A percentile compares a stretch with the other conserved stretches of the same genome.
phyloP scores from a whole-genome alignment of 2,797 vertebrate species.

The Cyprinella venusta region DNA sequence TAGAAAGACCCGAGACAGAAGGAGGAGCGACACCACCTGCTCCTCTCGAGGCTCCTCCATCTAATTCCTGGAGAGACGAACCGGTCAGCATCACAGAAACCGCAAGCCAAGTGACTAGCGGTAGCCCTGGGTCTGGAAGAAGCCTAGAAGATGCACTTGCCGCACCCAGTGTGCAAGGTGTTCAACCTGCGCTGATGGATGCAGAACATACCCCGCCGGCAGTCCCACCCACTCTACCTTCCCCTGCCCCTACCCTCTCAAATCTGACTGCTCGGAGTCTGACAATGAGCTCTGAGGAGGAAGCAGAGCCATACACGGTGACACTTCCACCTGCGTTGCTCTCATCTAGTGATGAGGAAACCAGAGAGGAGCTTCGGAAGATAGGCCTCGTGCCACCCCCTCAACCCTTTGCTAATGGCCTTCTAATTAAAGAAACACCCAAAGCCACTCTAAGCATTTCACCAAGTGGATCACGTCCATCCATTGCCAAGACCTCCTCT shows the following conservation, averaged over 20 bases:
- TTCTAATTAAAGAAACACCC: slow-evolving; percentile 79
- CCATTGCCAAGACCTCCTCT: slow-evolving; percentile 72
- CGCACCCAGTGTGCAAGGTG: slow-evolving; percentile 54
- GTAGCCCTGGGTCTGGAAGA: slow-evolving; percentile 80
- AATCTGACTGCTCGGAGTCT: slow-evolving; percentile 77
- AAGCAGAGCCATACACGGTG: slow-evolving; percentile 90
- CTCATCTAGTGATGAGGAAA: slow-evolving; percentile 97
- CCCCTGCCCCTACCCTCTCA: slow-evolving; percentile 70
- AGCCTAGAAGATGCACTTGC: slow-evolving; percentile 71
- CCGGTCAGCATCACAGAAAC: slow-evolving; percentile 84
- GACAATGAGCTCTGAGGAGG: slow-evolving; percentile 95
- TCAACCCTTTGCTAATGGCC: slow-evolving; percentile 87
- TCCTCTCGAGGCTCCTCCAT: slow-evolving; percentile 76
- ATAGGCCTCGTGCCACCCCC: slow-evolving; percentile 95
- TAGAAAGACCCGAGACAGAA: slow-evolving; percentile 86
- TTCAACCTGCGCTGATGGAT: slow-evolving; percentile 56
- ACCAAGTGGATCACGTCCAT: slow-evolving; percentile 69
- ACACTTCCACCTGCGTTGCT: slow-evolving; percentile 91
- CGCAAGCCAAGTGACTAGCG: slow-evolving; percentile 85
- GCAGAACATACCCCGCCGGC: slow-evolving; percentile 56
- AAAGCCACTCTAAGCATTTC: slow-evolving; percentile 72
- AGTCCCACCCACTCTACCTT: slow-evolving; percentile 72
- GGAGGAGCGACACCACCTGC: slow-evolving; percentile 86
- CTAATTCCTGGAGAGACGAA: slow-evolving; percentile 78
- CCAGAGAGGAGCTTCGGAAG: slow-evolving; percentile 92